A percentile compares a stretch with the other conserved stretches of the same genome.
phyloP scores from a whole-genome alignment of 2,797 vertebrate species.

The Staurois parvus region DNA sequence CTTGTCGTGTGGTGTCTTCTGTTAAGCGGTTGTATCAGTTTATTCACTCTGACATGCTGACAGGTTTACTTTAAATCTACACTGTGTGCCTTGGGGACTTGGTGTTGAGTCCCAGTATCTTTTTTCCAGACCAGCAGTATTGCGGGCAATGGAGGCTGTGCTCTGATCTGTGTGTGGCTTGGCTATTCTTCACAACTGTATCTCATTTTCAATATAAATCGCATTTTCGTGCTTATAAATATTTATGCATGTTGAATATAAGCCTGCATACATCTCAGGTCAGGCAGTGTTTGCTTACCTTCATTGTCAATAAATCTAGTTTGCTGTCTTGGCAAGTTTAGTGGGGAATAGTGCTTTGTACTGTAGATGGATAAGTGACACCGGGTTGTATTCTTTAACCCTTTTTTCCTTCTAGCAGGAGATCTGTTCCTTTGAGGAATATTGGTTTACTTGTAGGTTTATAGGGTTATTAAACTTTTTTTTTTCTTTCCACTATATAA shows the following conservation, averaged over 20 bases:
- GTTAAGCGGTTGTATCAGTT: neutral
- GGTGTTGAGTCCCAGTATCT: neutral
- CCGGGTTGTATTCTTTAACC: neutral
- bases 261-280: slow-evolving; percentile 6
- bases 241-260: slow-evolving; percentile 17
- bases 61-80: neutral
- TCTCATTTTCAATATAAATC: slow-evolving; percentile 40
- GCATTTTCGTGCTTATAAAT: slow-evolving; percentile 8
- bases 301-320: slow-evolving; percentile 28
- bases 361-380: neutral
- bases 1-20: neutral
- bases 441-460: neutral
- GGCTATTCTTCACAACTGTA: neutral
- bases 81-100: neutral
- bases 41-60: neutral
- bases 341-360: neutral
- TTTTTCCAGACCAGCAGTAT: neutral
- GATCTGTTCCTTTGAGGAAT: neutral
- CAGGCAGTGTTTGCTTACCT: slow-evolving; percentile 23
- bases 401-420: neutral
- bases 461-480: too few species aligned
- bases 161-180: neutral
- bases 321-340: slow-evolving; percentile 16
- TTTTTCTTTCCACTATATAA: too few species aligned
- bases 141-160: neutral